Conservation (phyloP, 2,797 vertebrate species). For the Acestrorhynchus altus region DNA sequence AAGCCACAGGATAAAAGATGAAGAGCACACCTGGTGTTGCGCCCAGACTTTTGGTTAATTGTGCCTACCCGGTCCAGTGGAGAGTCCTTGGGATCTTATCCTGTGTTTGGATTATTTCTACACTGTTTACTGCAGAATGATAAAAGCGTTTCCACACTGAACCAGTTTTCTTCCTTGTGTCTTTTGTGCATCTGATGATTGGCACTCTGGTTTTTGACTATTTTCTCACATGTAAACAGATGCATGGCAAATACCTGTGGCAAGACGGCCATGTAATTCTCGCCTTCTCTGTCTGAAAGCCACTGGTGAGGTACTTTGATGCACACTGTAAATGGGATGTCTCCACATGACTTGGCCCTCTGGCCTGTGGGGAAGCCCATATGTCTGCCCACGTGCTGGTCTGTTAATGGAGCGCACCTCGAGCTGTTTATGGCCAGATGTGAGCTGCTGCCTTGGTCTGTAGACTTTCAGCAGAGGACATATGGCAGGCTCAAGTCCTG, state of each 20-base stretch:
- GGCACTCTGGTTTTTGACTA: conserved; percentile 19
- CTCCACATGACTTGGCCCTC: conserved; percentile 11
- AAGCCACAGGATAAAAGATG: conserved; percentile 31
- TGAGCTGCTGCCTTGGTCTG: conserved; percentile 22
- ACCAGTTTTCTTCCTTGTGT: conserved; percentile 22
- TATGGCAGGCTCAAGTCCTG: not conserved
- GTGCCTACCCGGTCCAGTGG: conserved; percentile 7
- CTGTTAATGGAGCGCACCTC: conserved; percentile 31
- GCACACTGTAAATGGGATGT: conserved; percentile 27
- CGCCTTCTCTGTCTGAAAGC: conserved; percentile 22
- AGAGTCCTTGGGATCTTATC: conserved; percentile 12
- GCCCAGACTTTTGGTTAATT: conserved; percentile 27
- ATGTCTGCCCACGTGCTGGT: conserved; percentile 15
- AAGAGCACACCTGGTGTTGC: conserved; percentile 43
- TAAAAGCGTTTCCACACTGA: conserved; percentile 25
- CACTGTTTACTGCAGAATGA: conserved; percentile 23
- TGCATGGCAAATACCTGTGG: conserved; percentile 53
- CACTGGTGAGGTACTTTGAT: conserved; percentile 44
- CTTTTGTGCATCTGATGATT: conserved; percentile 32
- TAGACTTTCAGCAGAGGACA: conserved; percentile 16
- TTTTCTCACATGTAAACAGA: conserved; percentile 51
- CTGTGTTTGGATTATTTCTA: conserved; percentile 33
- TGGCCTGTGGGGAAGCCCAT: not conserved
- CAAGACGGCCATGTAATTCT: conserved; percentile 49
- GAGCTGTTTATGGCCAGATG: conserved; percentile 11